Conservation (phyloP, 2,797 vertebrate species). For the Catamblyrhynchus diadema region DNA sequence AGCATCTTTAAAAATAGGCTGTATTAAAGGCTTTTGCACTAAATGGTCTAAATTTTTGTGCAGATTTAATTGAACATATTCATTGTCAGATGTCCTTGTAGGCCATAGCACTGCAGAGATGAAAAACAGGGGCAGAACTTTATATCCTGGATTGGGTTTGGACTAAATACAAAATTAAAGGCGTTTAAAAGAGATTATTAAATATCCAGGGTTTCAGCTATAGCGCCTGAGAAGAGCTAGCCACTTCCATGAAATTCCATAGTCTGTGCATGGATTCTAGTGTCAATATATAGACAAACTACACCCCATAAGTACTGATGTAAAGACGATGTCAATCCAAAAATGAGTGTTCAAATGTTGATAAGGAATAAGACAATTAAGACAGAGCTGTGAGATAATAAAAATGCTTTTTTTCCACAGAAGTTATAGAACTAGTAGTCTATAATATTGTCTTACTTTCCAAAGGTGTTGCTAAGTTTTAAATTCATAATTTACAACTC, state of each 20-base stretch:
- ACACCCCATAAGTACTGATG: background rate
- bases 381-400: background rate
- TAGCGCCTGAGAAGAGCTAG: background rate
- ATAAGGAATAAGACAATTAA: background rate
- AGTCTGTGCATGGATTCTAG: background rate
- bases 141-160: background rate
- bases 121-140: background rate
- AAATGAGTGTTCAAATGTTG: background rate
- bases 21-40: background rate
- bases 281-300: background rate
- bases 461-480: background rate
- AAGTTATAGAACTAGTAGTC: background rate
- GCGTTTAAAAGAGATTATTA: background rate
- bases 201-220: background rate
- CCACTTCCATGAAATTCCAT: background rate
- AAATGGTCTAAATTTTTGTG: background rate
- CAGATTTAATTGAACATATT: background rate
- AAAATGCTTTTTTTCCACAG: rapidly evolving
- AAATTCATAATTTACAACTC: background rate
- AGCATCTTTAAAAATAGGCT: background rate
- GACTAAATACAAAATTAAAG: background rate
- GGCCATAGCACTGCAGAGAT: background rate
- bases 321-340: background rate
- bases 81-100: background rate
- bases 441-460: background rate